Evolutionary conservation across 2,113 vertebrate genomes (phyloP), one percentile per base, ranked within the genome.

Genomic region (Gobius niger): DNA sequence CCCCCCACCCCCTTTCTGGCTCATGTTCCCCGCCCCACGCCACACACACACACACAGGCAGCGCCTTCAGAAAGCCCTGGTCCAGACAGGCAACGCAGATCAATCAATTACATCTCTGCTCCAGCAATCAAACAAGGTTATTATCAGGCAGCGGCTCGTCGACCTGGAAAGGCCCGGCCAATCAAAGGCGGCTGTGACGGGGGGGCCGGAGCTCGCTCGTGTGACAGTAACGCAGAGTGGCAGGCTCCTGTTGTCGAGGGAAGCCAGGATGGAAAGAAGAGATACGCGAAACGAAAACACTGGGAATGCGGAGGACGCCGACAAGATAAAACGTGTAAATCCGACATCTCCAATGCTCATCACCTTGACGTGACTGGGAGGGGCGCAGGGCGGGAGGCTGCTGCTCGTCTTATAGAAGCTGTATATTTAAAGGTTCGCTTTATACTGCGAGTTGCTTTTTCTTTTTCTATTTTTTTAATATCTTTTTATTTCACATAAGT

Each of bases 141-240:
- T 92, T 93, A 93, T 91, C 61, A 79, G 88, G 90, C 94, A 94
- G 85, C 91, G 87, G 91, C 84, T 90, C 91, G 82, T 47, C 94
- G 94, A 96, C 94, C 95, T 93, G 87, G 93, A 95, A 95, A 92
- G 92, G 92, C 89, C 89, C 82, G 82, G 89, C 85, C 84, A 89
- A 94, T 90, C 91, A 93, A 90, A 87, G 91, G 82, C 88, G 73
- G 54, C 68, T 85, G 41, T 82, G 93, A 92, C 90, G 87, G 66
- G 10, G 82, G 78, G 88, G 86, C 82, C 81, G 86, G 91, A 89
- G 77, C 90, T 92, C 89, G 86, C 85, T 86, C 84, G 88, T 89
- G 73, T 87, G 85, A 91, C 44, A 84, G 86, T 93, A 95, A 96
- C 89, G 69, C 82, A 90, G 92, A 84, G 78, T 92, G 93, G 91